These are phyloP conservation scores for Aeoliscus strigatus DNA, from an alignment of 2,797 vertebrate genomes.

Conservation along the genomic window DNA sequence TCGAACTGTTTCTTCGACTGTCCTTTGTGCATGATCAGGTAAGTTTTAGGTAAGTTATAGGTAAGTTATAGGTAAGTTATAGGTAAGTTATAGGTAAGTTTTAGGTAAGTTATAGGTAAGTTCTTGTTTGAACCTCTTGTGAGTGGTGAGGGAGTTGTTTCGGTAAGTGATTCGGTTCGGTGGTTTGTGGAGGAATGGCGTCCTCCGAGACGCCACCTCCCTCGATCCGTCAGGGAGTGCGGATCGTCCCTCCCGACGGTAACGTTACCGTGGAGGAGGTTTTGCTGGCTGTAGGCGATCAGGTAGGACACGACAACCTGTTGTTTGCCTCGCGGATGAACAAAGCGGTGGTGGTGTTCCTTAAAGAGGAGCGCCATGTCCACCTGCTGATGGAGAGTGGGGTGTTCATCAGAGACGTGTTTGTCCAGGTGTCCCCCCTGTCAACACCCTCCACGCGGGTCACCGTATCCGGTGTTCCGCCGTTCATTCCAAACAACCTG, in stretches of 20 bases:
- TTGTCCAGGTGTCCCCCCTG: neutral
- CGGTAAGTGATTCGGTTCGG: too few species aligned
- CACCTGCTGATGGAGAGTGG: neutral
- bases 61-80: too few species aligned
- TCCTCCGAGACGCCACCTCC: slow-evolving; percentile 30
- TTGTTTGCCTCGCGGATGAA: neutral
- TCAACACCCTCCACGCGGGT: neutral
- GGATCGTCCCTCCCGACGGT: neutral
- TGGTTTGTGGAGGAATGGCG: neutral
- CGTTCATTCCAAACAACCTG: neutral
- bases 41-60: too few species aligned
- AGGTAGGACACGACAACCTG: neutral
- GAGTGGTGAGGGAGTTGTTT: too few species aligned
- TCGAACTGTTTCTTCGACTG: too few species aligned
- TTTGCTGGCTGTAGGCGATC: neutral
- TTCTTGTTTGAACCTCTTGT: too few species aligned
- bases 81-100: too few species aligned
- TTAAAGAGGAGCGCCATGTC: neutral
- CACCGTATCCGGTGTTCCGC: neutral
- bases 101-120: too few species aligned
- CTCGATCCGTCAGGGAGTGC: slow-evolving; percentile 43
- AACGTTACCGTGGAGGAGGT: neutral
- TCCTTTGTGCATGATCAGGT: too few species aligned
- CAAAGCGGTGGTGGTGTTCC: neutral
- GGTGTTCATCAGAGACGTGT: neutral